Percentiles rank a stretch among this genome's conserved stretches.
Conservation (phyloP, 2,113 vertebrate genomes). For the Antechinus stuartii region DNA sequence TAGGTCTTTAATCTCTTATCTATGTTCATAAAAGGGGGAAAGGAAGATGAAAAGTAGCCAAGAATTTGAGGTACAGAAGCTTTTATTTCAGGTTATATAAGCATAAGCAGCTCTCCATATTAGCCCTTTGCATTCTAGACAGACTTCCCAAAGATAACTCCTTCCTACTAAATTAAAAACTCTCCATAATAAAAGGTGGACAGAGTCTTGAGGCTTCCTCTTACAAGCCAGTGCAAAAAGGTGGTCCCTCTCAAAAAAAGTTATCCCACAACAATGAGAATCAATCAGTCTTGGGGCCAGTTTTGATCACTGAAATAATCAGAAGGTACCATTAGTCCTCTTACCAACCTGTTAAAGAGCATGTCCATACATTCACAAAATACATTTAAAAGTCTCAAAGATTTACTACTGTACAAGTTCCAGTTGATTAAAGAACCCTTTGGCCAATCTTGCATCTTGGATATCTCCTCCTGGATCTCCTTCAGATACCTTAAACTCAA, state of each 20-base stretch:
- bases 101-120: not conserved
- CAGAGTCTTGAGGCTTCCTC: too few relatives aligned
- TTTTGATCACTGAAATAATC: not conserved
- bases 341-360: not conserved
- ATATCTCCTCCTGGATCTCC: not conserved
- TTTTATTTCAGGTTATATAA: not conserved
- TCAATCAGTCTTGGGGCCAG: not conserved
- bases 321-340: not conserved
- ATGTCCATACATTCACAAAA: not conserved
- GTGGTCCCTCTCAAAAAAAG: not conserved
- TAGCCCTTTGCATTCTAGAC: not conserved
- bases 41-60: not conserved
- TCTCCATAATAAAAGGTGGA: not conserved
- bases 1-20: not conserved
- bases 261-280: not conserved
- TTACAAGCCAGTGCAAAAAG: not conserved
- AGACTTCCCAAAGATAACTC: not conserved
- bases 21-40: not conserved
- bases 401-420: not conserved
- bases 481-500: not conserved
- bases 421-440: not conserved
- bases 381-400: not conserved
- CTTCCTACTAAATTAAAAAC: not conserved
- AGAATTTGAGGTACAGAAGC: not conserved
- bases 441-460: not conserved